Conservation (phyloP, 2,797 vertebrate genomes). For the Cryptoblepharus egeriae region DNA sequence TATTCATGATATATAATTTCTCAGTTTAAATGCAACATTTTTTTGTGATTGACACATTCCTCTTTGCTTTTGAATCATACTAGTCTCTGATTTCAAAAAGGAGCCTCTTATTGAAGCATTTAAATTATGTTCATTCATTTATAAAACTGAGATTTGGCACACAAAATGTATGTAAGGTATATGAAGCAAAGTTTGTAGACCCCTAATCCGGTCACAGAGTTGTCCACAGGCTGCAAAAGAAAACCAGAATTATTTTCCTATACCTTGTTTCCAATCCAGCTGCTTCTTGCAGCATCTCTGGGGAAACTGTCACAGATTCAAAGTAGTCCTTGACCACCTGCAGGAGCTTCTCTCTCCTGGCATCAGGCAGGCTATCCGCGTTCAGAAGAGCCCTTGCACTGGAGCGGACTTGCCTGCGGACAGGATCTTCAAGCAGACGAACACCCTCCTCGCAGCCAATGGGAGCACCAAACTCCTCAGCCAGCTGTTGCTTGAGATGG, state of each 20-base stretch:
- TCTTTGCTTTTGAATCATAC: no score
- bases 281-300: constrained; percentile 83
- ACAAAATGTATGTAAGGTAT: no score
- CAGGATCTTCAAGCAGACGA: constrained; percentile 87
- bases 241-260: background rate
- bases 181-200: no score
- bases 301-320: constrained; percentile 71
- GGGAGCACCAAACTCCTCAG: constrained; percentile 87
- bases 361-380: constrained; percentile 83
- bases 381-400: constrained; percentile 90
- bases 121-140: no score
- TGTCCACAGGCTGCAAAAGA: background rate
- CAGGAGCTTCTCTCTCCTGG: constrained; percentile 85
- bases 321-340: constrained; percentile 82
- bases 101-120: no score
- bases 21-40: no score
- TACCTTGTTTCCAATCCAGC: constrained; percentile 92
- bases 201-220: background rate
- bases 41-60: no score
- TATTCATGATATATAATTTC: no score
- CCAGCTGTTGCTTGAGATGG: constrained; percentile 91
- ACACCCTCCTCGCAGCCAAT: constrained; percentile 93
- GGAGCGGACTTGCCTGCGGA: constrained; percentile 89
- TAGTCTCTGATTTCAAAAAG: no score
- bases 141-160: no score